Percentiles rank a stretch among this genome's conserved stretches.
Evolutionary conservation across 2,113 vertebrate species (phyloP).

Genomic region (Chauna torquata): DNA sequence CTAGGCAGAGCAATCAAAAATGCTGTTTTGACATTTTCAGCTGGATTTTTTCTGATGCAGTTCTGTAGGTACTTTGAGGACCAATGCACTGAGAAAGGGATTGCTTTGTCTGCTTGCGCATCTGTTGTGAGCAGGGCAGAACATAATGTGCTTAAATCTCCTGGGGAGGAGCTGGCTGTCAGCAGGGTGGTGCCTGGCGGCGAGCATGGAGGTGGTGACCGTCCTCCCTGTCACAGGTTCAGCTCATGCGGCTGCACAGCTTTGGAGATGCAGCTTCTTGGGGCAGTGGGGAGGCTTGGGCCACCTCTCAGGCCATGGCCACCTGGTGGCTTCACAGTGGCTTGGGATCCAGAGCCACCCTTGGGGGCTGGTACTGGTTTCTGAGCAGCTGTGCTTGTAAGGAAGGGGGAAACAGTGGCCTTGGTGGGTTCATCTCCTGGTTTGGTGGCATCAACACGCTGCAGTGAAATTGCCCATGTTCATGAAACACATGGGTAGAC

Average conservation of each 20-base stretch:
- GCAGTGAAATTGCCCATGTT: too few species aligned
- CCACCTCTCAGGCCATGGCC: too few species aligned
- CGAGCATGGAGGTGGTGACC: not conserved
- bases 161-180: not conserved
- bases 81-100: not conserved
- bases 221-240: rapidly evolving
- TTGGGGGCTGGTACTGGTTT: too few species aligned
- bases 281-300: too few species aligned
- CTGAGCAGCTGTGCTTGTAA: too few species aligned
- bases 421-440: too few species aligned
- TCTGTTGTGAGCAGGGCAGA: not conserved
- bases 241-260: not conserved
- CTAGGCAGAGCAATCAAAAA: not conserved
- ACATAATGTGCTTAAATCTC: rapidly evolving
- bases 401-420: too few species aligned
- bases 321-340: not conserved
- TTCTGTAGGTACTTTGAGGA: rapidly evolving
- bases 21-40: not conserved
- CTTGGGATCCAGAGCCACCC: not conserved
- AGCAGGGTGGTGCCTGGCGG: rapidly evolving
- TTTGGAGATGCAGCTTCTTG: too few species aligned
- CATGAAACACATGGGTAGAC: too few species aligned
- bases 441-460: too few species aligned
- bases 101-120: not conserved
- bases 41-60: rapidly evolving